Evolutionary conservation across 2,797 vertebrate species (phyloP), one percentile per base, ranked within the genome.

Genomic region (Xiphorhynchus erythropygius): DNA sequence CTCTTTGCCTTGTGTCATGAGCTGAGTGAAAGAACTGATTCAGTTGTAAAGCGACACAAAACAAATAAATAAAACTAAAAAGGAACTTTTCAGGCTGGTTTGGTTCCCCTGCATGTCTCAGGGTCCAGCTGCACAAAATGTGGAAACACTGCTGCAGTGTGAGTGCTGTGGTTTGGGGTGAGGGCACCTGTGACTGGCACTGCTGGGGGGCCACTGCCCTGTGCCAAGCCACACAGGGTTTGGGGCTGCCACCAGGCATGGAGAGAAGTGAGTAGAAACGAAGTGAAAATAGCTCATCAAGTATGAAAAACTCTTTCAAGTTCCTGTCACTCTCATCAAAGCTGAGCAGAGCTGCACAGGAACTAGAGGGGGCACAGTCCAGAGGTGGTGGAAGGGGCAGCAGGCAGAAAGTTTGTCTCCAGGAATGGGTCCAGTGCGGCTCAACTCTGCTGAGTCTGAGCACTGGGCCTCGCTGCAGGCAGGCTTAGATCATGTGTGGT

Each of bases 321-420:
- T 63, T 78, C 4, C 28, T 87, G 50, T 27, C 5, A 1, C 1
- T 0, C 17, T 84, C 1, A 1, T 27, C 63, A 55, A 62, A 82
- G 57, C 42, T 84, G 25, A 27, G 0, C 41, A 53, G 74, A 60
- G 49, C 42, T 84, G 67, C 0, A 0, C 0, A 1, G 77, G 39
- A 41, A 2, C 42, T 1, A 0, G 16, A 67, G 23, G 5, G 5
- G 1, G 1, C 0, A 0, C 41, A 25, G 56, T 18, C 5, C 68
- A 55, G 55, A 42, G 39, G 32, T 2, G 35, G 4, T 21, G 24
- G 65, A 84, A 83, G 50, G 47, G 33, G 11, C 12, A 32, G 42
- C 0, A 7, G 55, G 64, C 2, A 2, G 33, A 30, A 50, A 60
- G 12, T 16, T 5, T 18, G 21, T 53, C 30, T 65, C 44, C 52